Percentiles rank a stretch among this genome's conserved stretches.
These are phyloP conservation scores for Agonum fuliginosum DNA, from an alignment of 2,888 invertebrate species.

Conservation along the genomic window DNA sequence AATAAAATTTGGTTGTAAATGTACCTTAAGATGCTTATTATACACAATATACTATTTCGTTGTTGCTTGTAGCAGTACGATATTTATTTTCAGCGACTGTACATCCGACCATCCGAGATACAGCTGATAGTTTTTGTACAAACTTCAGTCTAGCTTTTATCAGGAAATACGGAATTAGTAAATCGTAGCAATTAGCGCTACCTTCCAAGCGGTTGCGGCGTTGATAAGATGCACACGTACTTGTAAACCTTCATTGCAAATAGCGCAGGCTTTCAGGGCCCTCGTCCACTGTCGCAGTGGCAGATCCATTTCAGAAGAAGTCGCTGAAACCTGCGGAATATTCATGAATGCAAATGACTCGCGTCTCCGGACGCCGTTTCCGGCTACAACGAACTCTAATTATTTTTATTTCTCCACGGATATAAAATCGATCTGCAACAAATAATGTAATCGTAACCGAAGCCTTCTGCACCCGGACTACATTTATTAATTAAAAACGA, in stretches of 20 bases:
- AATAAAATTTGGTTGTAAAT: no score
- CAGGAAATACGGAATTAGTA: no score
- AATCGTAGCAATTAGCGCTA: not conserved
- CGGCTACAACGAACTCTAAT: constrained; percentile 8
- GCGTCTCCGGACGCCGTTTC: not conserved
- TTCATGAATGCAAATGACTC: constrained; percentile 39
- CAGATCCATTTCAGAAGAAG: constrained; percentile 24
- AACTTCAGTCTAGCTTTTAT: no score
- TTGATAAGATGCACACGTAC: not conserved
- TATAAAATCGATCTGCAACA: constrained; percentile 37
- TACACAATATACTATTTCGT: no score
- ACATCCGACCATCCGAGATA: no score
- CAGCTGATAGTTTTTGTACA: no score
- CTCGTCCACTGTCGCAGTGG: not conserved
- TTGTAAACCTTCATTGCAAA: not conserved
- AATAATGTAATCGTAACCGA: constrained; percentile 19
- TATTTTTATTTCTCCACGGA: constrained; percentile 21
- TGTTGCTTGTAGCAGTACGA: no score
- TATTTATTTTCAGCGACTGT: no score
- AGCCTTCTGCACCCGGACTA: not conserved
- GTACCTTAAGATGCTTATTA: no score
- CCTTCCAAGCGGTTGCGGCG: not conserved
- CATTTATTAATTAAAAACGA: constrained; percentile 31
- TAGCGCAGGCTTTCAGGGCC: not conserved
- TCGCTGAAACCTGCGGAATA: constrained; percentile 30